These are phyloP conservation scores for Ericerus pela DNA, from an alignment of 1,140 invertebrate species.

Conservation along the genomic window DNA sequence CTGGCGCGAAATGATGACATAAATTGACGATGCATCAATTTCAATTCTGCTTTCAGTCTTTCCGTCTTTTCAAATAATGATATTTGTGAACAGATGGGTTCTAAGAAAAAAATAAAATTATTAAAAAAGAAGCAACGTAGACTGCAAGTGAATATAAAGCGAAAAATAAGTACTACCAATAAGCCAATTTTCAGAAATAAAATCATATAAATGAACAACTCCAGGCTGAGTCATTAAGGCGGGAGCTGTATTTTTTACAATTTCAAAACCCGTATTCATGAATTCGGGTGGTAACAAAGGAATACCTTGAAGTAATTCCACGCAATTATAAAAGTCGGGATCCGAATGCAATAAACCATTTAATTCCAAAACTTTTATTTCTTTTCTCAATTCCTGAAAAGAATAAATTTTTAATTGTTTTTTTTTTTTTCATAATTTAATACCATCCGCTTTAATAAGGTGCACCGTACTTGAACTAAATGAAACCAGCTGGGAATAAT, in stretches of 20 bases:
- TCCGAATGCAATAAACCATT: background rate
- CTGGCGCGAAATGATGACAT: background rate
- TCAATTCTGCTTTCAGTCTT: background rate
- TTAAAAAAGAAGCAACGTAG: no score
- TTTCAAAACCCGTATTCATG: background rate
- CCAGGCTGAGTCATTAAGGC: background rate
- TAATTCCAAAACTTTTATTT: background rate
- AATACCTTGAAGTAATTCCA: background rate
- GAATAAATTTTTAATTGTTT: background rate
- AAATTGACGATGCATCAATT: background rate
- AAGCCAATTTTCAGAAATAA: background rate
- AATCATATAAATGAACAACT: background rate
- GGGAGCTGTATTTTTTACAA: background rate
- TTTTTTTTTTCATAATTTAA: background rate
- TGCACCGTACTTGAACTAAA: background rate
- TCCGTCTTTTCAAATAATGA: background rate
- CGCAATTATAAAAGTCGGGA: background rate
- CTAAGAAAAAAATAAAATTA: background rate
- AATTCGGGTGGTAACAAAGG: background rate
- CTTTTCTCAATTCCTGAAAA: conserved; percentile 1
- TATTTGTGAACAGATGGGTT: background rate
- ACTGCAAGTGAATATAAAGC: background rate
- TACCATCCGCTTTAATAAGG: no score
- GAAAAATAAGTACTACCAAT: background rate
- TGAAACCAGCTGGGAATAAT: background rate